A percentile compares a stretch with the other conserved stretches of the same genome.
These are phyloP conservation scores for Ophthalmolycus amberensis DNA, from an alignment of 2,113 vertebrate species.

Conservation along the genomic window DNA sequence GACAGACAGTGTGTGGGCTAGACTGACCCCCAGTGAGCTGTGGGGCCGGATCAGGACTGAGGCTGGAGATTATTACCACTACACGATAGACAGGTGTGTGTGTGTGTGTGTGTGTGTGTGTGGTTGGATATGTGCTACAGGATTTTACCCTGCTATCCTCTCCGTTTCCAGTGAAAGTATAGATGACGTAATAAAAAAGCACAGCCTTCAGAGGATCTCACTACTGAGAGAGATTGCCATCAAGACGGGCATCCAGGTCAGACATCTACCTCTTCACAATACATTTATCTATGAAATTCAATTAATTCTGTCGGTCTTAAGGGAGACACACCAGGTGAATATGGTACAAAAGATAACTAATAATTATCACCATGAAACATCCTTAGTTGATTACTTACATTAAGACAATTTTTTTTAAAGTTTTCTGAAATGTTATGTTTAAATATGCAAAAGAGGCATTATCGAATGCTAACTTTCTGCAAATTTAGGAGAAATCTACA, in stretches of 20 bases:
- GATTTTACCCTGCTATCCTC: constrained; percentile 29
- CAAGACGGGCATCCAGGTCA: constrained; percentile 96
- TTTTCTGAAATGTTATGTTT: neutral
- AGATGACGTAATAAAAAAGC: constrained; percentile 89
- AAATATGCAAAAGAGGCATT: neutral
- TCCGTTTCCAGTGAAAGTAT: constrained; percentile 86
- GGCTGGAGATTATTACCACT: constrained; percentile 90
- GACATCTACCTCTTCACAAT: constrained; percentile 26
- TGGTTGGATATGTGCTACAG: constrained; percentile 33
- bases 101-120: constrained; percentile 73
- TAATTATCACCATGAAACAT: neutral
- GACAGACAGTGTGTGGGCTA: constrained; percentile 87
- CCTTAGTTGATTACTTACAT: neutral
- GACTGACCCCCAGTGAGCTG: constrained; percentile 89
- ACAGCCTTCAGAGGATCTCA: constrained; percentile 91
- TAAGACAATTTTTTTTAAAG: neutral
- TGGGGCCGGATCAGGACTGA: constrained; percentile 91
- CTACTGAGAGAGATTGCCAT: constrained; percentile 93
- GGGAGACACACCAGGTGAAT: neutral
- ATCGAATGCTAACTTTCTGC: neutral
- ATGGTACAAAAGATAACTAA: neutral
- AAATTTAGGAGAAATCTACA: neutral
- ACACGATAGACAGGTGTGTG: constrained; percentile 86
- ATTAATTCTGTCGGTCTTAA: neutral
- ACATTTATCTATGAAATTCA: neutral